These are phyloP conservation scores for Halcyon malimbica DNA, from an alignment of 2,113 vertebrate genomes.

Conservation along the genomic window DNA sequence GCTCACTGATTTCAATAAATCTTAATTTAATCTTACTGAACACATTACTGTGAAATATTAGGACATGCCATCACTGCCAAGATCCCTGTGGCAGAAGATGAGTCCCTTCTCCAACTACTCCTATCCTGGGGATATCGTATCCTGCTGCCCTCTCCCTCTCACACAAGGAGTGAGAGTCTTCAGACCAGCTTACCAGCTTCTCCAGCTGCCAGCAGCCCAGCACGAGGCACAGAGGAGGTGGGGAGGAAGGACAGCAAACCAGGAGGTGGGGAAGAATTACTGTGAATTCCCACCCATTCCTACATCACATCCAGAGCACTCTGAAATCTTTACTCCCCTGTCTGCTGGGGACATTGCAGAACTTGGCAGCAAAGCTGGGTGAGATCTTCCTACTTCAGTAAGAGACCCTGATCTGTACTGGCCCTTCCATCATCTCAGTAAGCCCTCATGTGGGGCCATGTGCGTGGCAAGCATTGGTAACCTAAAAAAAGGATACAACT, in stretches of 20 bases:
- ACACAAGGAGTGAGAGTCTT: accelerated
- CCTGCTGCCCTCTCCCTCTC: not conserved
- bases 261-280: not conserved
- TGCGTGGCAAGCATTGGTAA: accelerated
- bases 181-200: not conserved
- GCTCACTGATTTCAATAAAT: not conserved
- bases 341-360: not conserved
- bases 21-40: not conserved
- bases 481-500: not conserved
- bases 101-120: not conserved
- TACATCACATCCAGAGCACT: accelerated
- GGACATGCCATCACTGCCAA: not conserved
- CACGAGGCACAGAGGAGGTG: not conserved
- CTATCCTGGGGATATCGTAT: accelerated
- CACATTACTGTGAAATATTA: not conserved
- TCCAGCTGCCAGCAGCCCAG: not conserved
- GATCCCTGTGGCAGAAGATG: not conserved
- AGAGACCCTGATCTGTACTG: not conserved
- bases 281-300: not conserved
- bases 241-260: not conserved
- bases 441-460: accelerated
- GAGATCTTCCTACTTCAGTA: not conserved
- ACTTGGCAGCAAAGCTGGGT: not conserved
- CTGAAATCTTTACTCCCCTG: accelerated
- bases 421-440: not conserved